Percentiles rank a stretch among this genome's conserved stretches.
These are phyloP conservation scores for Trisateles emortualis DNA, from an alignment of 2,888 invertebrate genomes.

Conservation along the genomic window DNA sequence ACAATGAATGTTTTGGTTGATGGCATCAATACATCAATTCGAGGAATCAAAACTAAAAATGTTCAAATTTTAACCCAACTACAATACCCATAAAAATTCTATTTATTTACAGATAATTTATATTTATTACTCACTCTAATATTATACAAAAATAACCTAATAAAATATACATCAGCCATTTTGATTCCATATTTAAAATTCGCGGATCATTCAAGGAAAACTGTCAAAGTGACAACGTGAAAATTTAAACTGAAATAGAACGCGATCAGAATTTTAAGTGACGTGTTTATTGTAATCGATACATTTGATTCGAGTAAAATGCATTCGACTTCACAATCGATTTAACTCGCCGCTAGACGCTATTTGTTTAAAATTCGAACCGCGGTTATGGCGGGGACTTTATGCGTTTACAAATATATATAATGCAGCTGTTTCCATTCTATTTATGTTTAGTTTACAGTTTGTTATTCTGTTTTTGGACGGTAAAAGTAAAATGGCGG, in stretches of 20 bases:
- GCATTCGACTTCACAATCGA: constrained; percentile 77
- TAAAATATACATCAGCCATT: constrained; percentile 34
- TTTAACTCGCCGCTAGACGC: constrained; percentile 79
- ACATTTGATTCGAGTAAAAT: constrained; percentile 74
- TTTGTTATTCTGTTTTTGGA: constrained; percentile 27
- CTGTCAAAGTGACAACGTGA: constrained; percentile 60
- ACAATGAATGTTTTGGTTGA: too few species aligned
- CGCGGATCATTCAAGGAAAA: constrained; percentile 54
- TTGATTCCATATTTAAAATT: constrained; percentile 45
- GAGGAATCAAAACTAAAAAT: too few species aligned
- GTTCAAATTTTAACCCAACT: too few species aligned
- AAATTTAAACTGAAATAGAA: constrained; percentile 69
- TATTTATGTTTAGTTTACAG: constrained; percentile 21
- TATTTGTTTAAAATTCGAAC: constrained; percentile 75
- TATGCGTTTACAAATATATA: constrained; percentile 64
- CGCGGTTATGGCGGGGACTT: constrained; percentile 74
- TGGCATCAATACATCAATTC: too few species aligned
- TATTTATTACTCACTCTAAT: constrained; percentile 11
- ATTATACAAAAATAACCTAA: constrained; percentile 13
- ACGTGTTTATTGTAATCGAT: constrained; percentile 64
- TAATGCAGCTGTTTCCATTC: constrained; percentile 31
- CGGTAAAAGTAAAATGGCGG: constrained; percentile 41
- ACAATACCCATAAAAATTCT: too few species aligned
- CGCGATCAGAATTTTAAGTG: constrained; percentile 69
- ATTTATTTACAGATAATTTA: not conserved